Conservation (phyloP, 2,888 invertebrate species). For the Machimus rusticus region DNA sequence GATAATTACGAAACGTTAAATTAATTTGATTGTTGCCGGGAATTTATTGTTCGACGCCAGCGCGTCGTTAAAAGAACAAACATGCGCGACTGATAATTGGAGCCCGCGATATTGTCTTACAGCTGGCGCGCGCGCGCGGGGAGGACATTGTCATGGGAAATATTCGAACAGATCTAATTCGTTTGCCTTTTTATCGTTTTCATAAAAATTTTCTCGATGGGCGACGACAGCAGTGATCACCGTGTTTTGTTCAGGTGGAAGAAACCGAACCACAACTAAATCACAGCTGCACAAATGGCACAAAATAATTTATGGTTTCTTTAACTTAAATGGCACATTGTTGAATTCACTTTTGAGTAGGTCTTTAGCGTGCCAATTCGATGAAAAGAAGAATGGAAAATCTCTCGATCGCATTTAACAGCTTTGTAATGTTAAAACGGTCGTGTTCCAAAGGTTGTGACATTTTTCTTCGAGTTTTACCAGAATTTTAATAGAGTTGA, state of each 20-base stretch:
- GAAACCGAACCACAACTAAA: background rate
- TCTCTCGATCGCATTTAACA: background rate
- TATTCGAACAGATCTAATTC: background rate
- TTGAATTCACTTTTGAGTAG: background rate
- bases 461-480: background rate
- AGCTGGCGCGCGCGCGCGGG: background rate
- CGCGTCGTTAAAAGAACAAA: background rate
- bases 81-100: background rate
- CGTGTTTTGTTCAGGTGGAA: background rate
- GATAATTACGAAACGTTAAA: slow-evolving; percentile 19
- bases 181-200: background rate
- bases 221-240: background rate
- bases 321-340: background rate
- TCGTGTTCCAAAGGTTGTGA: background rate
- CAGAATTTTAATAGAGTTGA: background rate
- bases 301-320: background rate
- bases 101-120: background rate
- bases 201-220: background rate
- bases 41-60: slow-evolving; percentile 25
- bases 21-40: background rate
- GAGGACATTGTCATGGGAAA: background rate
- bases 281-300: background rate
- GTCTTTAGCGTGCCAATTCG: background rate
- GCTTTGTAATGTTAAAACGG: background rate
- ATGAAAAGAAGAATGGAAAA: background rate